Base-by-base conservation (phyloP, 2,113 vertebrate genomes). In the Probosciger aterrimus region DNA sequence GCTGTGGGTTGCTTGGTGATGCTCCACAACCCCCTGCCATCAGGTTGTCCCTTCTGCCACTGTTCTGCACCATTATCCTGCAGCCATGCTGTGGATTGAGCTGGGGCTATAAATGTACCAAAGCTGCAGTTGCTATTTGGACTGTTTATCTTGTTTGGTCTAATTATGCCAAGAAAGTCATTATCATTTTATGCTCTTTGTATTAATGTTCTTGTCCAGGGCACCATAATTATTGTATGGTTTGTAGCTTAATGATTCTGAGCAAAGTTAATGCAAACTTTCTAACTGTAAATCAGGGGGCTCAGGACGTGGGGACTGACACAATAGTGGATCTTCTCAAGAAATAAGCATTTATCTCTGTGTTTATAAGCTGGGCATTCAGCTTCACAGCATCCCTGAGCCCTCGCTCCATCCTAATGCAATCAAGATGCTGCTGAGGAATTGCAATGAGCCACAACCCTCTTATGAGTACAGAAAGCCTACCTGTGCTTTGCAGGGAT, bases 181-280 rank as follows among this genome's bases (percentile, higher is more conserved):
- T 97, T 97, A 96, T 76, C 80, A 95, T 97, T 97, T 95, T 95
- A 96, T 94, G 93, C 94, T 93, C 93, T 96, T 94, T 90, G 97
- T 96, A 97, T 96, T 71, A 95, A 95, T 27, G 14, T 85, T 96
- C 95, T 96, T 94, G 96, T 97, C 91, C 41, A 81, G 91, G 97
- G 96, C 90, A 65, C 47, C 28, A 28, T 93, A 96, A 97, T 98
- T 96, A 98, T 95, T 20, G 20, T 30, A 71, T 35, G 70, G 86
- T 96, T 94, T 92, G 94, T 96, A 95, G 85, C 90, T 95, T 88
- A 92, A 95, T 47, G 93, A 86, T 95, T 95, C 93, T 28, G 46
- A 85, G 90, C 78, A 25, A 47, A 44, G 39, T n/a, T 27, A 41
- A 37, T 60, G 90, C 46, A 27, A 82, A 82, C 43, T 88, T 92